phyloP scores from a whole-genome alignment of 2,113 vertebrate genomes.

The Arvicanthis niloticus region DNA sequence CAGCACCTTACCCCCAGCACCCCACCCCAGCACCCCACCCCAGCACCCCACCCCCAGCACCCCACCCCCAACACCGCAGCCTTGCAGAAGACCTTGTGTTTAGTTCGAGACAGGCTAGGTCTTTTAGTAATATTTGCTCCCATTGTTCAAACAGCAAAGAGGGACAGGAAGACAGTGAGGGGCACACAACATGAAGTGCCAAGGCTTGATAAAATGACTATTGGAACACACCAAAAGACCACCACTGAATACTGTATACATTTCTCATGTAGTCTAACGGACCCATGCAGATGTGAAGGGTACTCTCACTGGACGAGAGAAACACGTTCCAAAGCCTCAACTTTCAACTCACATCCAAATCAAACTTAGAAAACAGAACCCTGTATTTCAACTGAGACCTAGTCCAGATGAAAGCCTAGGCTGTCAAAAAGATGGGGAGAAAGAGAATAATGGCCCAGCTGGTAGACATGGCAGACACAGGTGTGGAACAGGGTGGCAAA shows the following conservation, averaged over 20 bases:
- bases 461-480: constrained; percentile 60
- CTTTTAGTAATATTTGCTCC: background rate
- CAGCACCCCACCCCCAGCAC: too few relatives aligned
- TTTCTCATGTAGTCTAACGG: background rate
- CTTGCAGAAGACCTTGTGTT: background rate
- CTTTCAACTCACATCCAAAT: background rate
- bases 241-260: background rate
- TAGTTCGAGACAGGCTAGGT: background rate
- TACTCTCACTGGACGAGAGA: background rate
- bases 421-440: background rate
- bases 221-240: background rate
- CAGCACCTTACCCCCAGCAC: background rate
- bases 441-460: background rate
- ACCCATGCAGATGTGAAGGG: background rate
- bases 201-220: background rate
- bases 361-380: background rate
- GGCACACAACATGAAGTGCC: background rate
- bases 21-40: too few relatives aligned
- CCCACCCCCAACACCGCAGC: background rate
- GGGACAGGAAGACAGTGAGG: background rate
- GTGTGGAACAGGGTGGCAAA: constrained; percentile 50
- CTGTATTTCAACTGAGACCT: constrained; percentile 47
- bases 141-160: background rate
- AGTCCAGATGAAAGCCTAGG: constrained; percentile 67
- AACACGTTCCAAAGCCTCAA: background rate